Percentiles rank a stretch among this genome's conserved stretches.
Evolutionary conservation across 1,140 invertebrate genomes (phyloP).

Genomic region (Pollicipes pollicipes): DNA sequence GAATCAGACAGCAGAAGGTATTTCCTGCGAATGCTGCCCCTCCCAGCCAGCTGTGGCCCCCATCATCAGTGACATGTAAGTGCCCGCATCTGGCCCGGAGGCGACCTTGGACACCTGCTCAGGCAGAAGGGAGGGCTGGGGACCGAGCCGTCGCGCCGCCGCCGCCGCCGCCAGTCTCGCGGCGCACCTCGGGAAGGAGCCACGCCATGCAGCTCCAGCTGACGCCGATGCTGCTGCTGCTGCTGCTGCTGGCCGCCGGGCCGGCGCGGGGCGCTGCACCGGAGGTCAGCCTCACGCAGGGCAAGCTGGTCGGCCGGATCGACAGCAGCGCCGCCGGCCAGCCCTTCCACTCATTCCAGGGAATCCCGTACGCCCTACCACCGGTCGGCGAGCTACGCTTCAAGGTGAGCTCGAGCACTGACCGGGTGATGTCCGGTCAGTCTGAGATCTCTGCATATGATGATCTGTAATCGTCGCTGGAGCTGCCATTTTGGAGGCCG

Average conservation of each 20-base stretch:
- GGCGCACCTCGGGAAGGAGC: constrained; percentile 40
- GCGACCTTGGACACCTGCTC: too few relatives aligned
- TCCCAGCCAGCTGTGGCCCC: too few relatives aligned
- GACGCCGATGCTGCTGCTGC: constrained; percentile 38
- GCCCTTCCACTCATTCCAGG: constrained; percentile 37
- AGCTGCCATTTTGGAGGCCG: too few relatives aligned
- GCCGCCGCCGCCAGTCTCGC: constrained; percentile 43
- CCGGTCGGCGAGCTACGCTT: constrained; percentile 45
- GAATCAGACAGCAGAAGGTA: too few relatives aligned
- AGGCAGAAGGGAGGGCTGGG: too few relatives aligned
- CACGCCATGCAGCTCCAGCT: constrained; percentile 50
- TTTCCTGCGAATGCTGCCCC: too few relatives aligned
- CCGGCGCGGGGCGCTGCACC: constrained; percentile 56
- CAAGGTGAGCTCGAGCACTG: constrained; percentile 36
- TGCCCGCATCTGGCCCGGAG: too few relatives aligned
- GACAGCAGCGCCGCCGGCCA: constrained; percentile 13
- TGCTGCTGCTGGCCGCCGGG: constrained; percentile 70
- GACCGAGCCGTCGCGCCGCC: too few relatives aligned
- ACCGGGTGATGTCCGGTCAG: too few relatives aligned
- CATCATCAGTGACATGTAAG: too few relatives aligned
- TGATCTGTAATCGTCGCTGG: too few relatives aligned
- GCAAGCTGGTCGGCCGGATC: neutral
- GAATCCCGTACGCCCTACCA: constrained; percentile 43
- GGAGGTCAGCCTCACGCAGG: constrained; percentile 42
- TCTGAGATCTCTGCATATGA: too few relatives aligned